Evolutionary conservation across 1,140 invertebrate genomes (phyloP), one percentile per base, ranked within the genome.

Genomic region (Drosophila orena): DNA sequence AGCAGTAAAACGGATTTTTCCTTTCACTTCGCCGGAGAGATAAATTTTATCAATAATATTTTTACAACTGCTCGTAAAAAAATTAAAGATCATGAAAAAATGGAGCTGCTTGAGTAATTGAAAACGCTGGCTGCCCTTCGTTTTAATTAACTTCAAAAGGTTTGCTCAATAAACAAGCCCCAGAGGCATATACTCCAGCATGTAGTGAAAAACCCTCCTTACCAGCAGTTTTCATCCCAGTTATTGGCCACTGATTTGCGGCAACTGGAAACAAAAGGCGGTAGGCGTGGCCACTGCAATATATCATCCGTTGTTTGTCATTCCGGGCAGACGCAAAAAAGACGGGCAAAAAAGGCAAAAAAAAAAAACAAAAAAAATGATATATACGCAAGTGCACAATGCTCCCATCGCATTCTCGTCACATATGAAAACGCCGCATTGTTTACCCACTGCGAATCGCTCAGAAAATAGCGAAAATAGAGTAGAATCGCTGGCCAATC

Each of bases 121-220:
- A 74, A 83, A 84, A 61, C 40, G 46, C 61, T 69, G 17, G 24
- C 34, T 42, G 35, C 22, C 57, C 38, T 27, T 72, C 56, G 69
- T 76, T 88, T 88, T 88, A 88, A 88, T 88, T 88, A 88, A 88
- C 76, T 89, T 65, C 66, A 73, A 88, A 89, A 83, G 83, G 79
- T 60, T 88, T 69, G 57, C 57, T 61, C 11, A 40, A 49, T 56
- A 77, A 77, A 77, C 73, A 77, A 59, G 42, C 46, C 71, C 40
- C 27, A 20, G 22, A 55, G n/a, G 37, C 37, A 34, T 44, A 17
- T 14, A 37, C 10, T 34, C 46, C 4, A 20, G 22, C 24, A 17
- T 54, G 47, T 42, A 62, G 24, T 6, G 12, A 11, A 37, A 46
- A 42, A 22, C 15, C 35, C 22, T 15, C 34, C 2, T 15, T 17